phyloP scores from a whole-genome alignment of 2,113 vertebrate genomes.

The Menura novaehollandiae region DNA sequence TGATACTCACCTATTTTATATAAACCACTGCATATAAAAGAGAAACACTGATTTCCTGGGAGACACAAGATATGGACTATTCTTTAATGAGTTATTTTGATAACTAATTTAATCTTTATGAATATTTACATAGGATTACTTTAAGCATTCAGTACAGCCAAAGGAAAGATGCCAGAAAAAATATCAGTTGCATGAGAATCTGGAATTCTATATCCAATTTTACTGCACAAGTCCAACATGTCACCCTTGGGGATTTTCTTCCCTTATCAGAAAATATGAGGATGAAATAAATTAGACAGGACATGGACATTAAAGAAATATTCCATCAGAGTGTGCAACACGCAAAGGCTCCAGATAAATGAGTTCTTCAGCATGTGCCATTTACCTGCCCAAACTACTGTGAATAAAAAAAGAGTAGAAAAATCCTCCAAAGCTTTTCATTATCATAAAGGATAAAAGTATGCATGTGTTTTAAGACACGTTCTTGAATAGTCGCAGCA shows the following conservation, averaged over 20 bases:
- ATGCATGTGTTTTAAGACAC: not conserved
- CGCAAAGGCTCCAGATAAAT: not conserved
- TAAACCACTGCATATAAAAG: not conserved
- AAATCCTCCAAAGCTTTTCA: not conserved
- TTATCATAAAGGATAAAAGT: not conserved
- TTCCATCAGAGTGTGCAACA: not conserved
- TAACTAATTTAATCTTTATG: not conserved
- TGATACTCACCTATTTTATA: not conserved
- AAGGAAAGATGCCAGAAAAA: slow-evolving; percentile 24
- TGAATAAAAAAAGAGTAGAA: not conserved
- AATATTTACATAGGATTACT: not conserved
- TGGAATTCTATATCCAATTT: not conserved
- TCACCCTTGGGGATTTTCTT: not conserved
- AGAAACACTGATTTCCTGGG: not conserved
- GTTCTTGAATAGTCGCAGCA: not conserved
- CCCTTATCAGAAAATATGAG: not conserved
- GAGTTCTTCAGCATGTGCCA: not conserved
- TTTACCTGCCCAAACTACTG: not conserved
- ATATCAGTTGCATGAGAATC: not conserved
- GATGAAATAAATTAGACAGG: not conserved
- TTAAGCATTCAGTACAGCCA: not conserved
- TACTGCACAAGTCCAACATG: not conserved
- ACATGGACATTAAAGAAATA: not conserved
- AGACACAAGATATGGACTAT: not conserved
- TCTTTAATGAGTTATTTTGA: not conserved